Percentiles rank a stretch among this genome's conserved stretches.
These are phyloP conservation scores for Lucinisca nassula DNA, from an alignment of 2,888 invertebrate species.

Conservation along the genomic window DNA sequence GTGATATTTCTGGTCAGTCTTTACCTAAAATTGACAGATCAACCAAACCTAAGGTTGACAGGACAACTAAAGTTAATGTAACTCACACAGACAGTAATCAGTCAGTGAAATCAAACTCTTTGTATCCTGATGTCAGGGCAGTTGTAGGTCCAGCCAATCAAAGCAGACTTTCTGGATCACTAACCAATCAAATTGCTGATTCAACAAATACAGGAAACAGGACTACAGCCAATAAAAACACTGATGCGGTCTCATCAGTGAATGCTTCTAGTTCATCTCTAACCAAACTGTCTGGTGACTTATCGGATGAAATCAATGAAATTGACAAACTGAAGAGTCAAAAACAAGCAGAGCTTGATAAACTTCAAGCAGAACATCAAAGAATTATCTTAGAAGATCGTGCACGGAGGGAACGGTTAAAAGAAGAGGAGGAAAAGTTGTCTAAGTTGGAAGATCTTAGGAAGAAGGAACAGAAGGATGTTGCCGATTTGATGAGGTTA, in stretches of 20 bases:
- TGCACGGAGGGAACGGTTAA: constrained; percentile 89
- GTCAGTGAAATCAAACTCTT: constrained; percentile 32
- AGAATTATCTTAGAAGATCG: constrained; percentile 80
- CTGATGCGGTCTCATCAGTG: background rate
- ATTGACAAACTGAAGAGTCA: constrained; percentile 65
- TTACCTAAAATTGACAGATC: constrained; percentile 71
- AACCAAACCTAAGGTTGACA: constrained; percentile 68
- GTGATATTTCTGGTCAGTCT: constrained; percentile 24
- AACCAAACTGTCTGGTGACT: constrained; percentile 42
- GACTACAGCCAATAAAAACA: background rate
- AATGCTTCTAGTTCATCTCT: background rate
- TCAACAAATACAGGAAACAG: constrained; percentile 9
- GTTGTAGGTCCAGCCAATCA: constrained; percentile 6
- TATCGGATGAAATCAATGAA: constrained; percentile 67
- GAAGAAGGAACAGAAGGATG: constrained; percentile 79
- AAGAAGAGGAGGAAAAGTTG: constrained; percentile 64
- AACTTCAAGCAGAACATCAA: constrained; percentile 74
- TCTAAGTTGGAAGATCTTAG: constrained; percentile 73
- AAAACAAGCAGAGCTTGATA: constrained; percentile 68
- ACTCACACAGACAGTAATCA: constrained; percentile 3
- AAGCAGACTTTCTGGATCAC: background rate
- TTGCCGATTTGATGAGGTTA: constrained; percentile 83
- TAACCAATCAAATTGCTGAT: constrained; percentile 26
- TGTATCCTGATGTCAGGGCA: constrained; percentile 66
- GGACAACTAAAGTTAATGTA: constrained; percentile 58